Conservation (phyloP, 2,113 vertebrate species). For the Gadus chalcogrammus region DNA sequence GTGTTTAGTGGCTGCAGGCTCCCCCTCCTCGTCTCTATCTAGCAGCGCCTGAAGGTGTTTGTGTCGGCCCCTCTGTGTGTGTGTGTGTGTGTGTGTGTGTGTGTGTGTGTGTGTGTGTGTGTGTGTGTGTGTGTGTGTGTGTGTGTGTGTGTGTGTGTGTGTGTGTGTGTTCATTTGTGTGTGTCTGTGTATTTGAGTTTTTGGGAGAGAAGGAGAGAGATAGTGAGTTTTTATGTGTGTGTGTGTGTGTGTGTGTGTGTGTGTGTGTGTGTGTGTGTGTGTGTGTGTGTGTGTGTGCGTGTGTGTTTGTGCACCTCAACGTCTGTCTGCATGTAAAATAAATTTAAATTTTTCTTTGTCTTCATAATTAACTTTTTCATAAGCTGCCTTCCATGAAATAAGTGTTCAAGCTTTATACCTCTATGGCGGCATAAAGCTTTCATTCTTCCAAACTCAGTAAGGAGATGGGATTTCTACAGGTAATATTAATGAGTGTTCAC, state of each 20-base stretch:
- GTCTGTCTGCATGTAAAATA: not conserved
- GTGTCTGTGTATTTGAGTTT: no score
- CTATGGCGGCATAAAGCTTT: constrained; percentile 34
- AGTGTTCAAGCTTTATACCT: constrained; percentile 27
- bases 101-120: no score
- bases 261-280: not conserved
- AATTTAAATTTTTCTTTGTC: not conserved
- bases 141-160: no score
- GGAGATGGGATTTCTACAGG: constrained; percentile 42
- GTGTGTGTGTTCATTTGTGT: no score
- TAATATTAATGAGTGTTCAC: constrained; percentile 43
- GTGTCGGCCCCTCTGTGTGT: constrained; percentile 8
- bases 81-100: constrained; percentile 2
- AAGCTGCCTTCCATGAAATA: constrained; percentile 41
- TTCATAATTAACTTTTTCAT: constrained; percentile 13
- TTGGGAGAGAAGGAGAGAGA: no score
- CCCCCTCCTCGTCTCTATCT: constrained; percentile 21
- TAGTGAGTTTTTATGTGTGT: not conserved
- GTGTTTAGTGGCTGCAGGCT: constrained; percentile 50
- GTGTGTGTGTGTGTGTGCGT: not conserved
- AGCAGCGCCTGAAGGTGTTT: constrained; percentile 18
- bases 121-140: no score
- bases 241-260: not conserved
- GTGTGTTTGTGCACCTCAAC: not conserved
- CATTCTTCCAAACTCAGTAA: constrained; percentile 17